phyloP scores from a whole-genome alignment of 53 echinoderm and acorn worm genomes.

The Zoroaster sp. region DNA sequence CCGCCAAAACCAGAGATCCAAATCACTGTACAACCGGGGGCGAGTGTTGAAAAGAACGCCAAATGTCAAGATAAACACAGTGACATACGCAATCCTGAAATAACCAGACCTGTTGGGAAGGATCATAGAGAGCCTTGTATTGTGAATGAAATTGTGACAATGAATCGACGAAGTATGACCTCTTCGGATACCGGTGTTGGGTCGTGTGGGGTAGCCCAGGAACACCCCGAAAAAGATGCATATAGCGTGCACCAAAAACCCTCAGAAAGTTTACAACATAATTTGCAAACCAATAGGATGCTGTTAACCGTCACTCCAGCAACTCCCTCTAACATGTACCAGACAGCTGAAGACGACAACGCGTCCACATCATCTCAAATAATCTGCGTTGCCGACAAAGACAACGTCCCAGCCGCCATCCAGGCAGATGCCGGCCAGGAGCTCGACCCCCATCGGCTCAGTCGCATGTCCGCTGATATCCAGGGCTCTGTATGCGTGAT shows the following conservation, averaged over 20 bases:
- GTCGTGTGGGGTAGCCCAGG: constrained; percentile 6
- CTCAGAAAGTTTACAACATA: not conserved
- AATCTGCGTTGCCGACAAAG: not conserved
- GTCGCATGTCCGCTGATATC: constrained; percentile 18
- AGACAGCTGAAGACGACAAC: not conserved
- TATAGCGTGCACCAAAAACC: not conserved
- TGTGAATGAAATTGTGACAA: not conserved
- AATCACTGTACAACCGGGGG: not conserved
- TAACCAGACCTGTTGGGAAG: not conserved
- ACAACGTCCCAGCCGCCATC: not conserved
- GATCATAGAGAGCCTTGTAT: not conserved
- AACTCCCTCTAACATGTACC: not conserved
- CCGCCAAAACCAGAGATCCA: not conserved
- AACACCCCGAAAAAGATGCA: not conserved
- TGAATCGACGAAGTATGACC: not conserved
- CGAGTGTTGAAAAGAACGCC: not conserved
- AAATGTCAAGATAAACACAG: not conserved
- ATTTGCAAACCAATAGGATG: not conserved
- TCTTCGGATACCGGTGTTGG: constrained; percentile 33
- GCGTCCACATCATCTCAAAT: not conserved
- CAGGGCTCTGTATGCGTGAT: constrained; percentile 84
- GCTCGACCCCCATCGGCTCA: not conserved
- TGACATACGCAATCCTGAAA: not conserved
- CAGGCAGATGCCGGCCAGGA: not conserved
- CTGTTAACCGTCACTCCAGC: constrained; percentile 18